phyloP scores from a whole-genome alignment of 37 sponge, comb jelly and placozoan species.

The Lycopodina hypogea region DNA sequence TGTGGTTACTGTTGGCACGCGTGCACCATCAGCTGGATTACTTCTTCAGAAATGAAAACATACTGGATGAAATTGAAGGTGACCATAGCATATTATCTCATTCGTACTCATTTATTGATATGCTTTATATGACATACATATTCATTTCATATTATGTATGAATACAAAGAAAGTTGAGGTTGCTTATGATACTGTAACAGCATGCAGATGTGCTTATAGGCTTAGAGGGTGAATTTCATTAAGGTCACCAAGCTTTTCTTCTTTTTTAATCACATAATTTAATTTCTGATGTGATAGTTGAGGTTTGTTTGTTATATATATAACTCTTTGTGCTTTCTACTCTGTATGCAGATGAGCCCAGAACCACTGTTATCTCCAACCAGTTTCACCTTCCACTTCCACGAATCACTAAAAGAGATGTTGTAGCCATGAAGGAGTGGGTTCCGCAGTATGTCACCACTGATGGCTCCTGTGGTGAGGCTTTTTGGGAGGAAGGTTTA shows the following conservation, averaged over 20 bases:
- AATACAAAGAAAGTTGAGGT: too few species aligned
- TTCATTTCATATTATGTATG: too few species aligned
- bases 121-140: too few species aligned
- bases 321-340: too few species aligned
- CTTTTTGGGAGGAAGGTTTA: not conserved
- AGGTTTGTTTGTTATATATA: too few species aligned
- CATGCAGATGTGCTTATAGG: too few species aligned
- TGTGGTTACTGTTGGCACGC: not conserved
- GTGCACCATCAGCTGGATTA: constrained; percentile 66
- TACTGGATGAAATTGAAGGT: constrained; percentile 67
- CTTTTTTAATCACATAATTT: too few species aligned
- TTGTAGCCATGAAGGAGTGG: constrained; percentile 83
- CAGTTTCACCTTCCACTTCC: constrained; percentile 77
- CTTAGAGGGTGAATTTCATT: too few species aligned
- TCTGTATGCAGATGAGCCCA: constrained; percentile 52
- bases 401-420: constrained; percentile 61
- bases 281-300: too few species aligned
- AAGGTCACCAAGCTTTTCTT: too few species aligned
- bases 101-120: not conserved
- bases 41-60: constrained; percentile 72
- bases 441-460: constrained; percentile 53
- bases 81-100: not conserved
- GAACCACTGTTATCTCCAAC: constrained; percentile 62
- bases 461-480: constrained; percentile 36
- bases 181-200: too few species aligned